A percentile compares a stretch with the other conserved stretches of the same genome.
phyloP scores from a whole-genome alignment of 2,113 vertebrate genomes.

The Dendrocopos noguchii region DNA sequence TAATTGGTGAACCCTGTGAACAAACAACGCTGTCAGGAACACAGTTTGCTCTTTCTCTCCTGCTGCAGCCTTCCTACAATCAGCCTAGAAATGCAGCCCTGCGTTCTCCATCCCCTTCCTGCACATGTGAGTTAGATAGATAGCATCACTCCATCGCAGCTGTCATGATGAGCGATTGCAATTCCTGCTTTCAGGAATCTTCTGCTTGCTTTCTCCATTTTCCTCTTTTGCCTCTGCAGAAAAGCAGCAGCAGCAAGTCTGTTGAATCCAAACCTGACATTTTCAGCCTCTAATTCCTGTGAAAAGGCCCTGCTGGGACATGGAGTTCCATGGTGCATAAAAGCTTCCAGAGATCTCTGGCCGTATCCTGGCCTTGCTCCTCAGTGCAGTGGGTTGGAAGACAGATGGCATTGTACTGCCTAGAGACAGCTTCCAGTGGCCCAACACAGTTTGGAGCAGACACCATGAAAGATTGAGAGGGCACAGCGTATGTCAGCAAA shows the following conservation, averaged over 20 bases:
- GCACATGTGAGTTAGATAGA: neutral
- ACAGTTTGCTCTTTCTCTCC: neutral
- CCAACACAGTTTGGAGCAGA: neutral
- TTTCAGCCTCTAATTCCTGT: neutral
- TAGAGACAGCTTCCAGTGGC: neutral
- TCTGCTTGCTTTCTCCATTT: neutral
- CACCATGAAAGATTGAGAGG: neutral
- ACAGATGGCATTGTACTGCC: neutral
- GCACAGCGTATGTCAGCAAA: neutral
- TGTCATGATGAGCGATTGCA: neutral
- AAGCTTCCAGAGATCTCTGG: neutral
- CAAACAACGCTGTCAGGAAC: neutral
- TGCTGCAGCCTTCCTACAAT: neutral
- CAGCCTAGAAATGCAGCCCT: neutral
- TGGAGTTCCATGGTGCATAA: accelerated
- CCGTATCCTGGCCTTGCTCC: neutral
- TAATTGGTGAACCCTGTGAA: slow-evolving; percentile 93
- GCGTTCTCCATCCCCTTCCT: neutral
- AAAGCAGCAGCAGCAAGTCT: neutral
- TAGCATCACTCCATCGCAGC: neutral
- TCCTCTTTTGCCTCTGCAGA: neutral
- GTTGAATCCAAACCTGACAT: neutral
- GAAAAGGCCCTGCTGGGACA: neutral
- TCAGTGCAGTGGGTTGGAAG: neutral
- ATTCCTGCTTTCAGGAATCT: neutral